Evolutionary conservation across 1,140 invertebrate species (phyloP), one percentile per base, ranked within the genome.

Genomic region (Lordiphosa stackelbergi): DNA sequence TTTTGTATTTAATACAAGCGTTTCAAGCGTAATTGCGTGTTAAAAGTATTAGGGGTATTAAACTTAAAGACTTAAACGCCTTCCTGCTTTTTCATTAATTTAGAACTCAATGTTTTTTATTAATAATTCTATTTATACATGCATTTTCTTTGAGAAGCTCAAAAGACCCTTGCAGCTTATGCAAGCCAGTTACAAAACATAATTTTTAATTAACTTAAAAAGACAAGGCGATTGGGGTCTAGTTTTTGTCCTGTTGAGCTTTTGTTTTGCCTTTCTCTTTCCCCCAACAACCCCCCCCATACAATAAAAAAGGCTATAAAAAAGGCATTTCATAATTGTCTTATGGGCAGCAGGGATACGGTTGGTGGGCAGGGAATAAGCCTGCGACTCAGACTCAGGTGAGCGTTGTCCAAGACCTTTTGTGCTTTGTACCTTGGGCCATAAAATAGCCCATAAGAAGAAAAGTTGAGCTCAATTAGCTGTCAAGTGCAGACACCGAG

Each of bases 271-370:
- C n/a, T 22, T 38, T 37, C 49, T 53, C 47, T n/a, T 19, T 19
- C 19, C 19, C 19, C 2, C 2, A 16, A 2, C 16, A 16, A 16
- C 1, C 1, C 2, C 3, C 7, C 4, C 22, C 12, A n/a, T 36
- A 54, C 62, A 79, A 79, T 79, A 81, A 81, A 68, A 75, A 75
- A 19, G 75, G 57, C 71, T 74, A 79, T 79, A 79, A 81, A 79
- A 73, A 73, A 19, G 53, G 65, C 58, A 75, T 79, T 79, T 81
- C 75, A 81, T 79, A 79, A 79, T 79, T 79, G 75, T 81, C 66
- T 81, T 74, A 74, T 58, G 58, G 56, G 54, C 0, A 3, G 4
- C 2, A 3, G 0, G 22, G 16, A n/a, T n/a, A n/a, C n/a, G n/a
- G n/a, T n/a, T n/a, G n/a, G n/a, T n/a, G n/a, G n/a, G 16, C 22